Evolutionary conservation across 2,888 invertebrate species (phyloP).

Genomic region (Himalopsyche anomala): DNA sequence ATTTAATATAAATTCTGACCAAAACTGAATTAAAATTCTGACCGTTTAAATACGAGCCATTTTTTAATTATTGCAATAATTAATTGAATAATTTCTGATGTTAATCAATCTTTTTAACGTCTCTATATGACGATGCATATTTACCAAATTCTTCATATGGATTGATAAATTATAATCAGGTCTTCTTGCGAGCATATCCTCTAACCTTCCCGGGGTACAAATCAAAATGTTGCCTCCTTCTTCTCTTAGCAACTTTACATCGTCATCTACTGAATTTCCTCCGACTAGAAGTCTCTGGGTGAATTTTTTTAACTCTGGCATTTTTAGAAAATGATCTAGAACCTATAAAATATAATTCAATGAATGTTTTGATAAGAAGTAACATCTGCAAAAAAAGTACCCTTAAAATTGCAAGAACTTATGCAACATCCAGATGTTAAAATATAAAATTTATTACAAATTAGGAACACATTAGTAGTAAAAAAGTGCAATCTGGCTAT

Average conservation of each 20-base stretch:
- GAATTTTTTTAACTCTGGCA: slow-evolving; percentile 73
- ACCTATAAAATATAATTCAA: slow-evolving; percentile 69
- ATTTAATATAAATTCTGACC: too few relatives aligned
- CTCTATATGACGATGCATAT: slow-evolving; percentile 58
- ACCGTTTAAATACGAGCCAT: too few relatives aligned
- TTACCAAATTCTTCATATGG: slow-evolving; percentile 87
- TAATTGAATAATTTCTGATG: too few relatives aligned
- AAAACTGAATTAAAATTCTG: too few relatives aligned
- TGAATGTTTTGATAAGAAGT: too few relatives aligned
- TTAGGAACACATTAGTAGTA: slow-evolving; percentile 66
- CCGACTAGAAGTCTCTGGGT: slow-evolving; percentile 86
- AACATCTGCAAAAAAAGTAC: too few relatives aligned
- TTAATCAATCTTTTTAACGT: too few relatives aligned
- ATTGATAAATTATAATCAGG: slow-evolving; percentile 83
- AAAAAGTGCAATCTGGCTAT: too few relatives aligned
- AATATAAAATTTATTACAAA: too few relatives aligned
- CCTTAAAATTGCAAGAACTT: not conserved
- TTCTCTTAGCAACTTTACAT: slow-evolving; percentile 81
- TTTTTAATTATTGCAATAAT: too few relatives aligned
- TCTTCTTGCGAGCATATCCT: slow-evolving; percentile 87
- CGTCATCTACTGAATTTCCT: slow-evolving; percentile 87
- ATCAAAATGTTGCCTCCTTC: slow-evolving; percentile 91
- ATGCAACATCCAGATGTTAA: too few relatives aligned
- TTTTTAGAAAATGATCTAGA: slow-evolving; percentile 75
- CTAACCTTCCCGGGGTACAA: slow-evolving; percentile 95